Base-by-base conservation (phyloP, 2,113 vertebrate species). In the Centrocercus urophasianus region DNA sequence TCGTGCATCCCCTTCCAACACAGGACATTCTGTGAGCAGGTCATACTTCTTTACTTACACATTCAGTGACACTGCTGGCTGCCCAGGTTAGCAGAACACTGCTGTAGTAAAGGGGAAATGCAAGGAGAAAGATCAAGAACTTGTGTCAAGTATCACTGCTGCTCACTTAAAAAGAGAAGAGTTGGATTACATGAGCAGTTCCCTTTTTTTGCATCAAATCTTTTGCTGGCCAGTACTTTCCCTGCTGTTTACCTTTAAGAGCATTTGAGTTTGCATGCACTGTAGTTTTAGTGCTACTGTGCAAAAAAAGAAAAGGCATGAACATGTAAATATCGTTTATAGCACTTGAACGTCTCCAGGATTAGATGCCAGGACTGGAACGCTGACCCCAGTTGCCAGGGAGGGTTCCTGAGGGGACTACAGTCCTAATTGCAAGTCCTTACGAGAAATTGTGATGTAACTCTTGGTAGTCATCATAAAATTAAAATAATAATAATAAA, bases 331-430 rank as follows among this genome's bases (percentile, higher is more conserved):
- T n/a, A 77, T 11, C 43, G 40, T 40, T 64, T 7, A 11, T 59
- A 59, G 47, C 34, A 91, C 59, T 0, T 36, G 22, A 80, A 50
- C 7, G 42, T 2, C 63, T 57, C n/a, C 8, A 43, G 45, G 18
- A 48, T 79, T 65, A 84, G 54, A 21, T 22, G 10, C n/a, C 34
- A 78, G 24, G 75, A 59, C 27, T 25, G 34, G 60, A 88, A 77
- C 27, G 32, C 7, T 50, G 22, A 52, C 48, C 48, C 36, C 77
- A 22, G 6, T 11, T n/a, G 7, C 6, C 42, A 45, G 27, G 16
- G 21, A 57, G 45, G n/a, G 45, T 78, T 81, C 86, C 94, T 91
- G 57, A 83, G 64, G 82, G 74, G 75, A 95, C 90, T 25, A 63
- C 1, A 1, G 32, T 67, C 57, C 48, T 28, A 11, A 94, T 54